These are phyloP conservation scores for Okapia johnstoni DNA, from an alignment of 2,113 vertebrate genomes.

Conservation along the genomic window DNA sequence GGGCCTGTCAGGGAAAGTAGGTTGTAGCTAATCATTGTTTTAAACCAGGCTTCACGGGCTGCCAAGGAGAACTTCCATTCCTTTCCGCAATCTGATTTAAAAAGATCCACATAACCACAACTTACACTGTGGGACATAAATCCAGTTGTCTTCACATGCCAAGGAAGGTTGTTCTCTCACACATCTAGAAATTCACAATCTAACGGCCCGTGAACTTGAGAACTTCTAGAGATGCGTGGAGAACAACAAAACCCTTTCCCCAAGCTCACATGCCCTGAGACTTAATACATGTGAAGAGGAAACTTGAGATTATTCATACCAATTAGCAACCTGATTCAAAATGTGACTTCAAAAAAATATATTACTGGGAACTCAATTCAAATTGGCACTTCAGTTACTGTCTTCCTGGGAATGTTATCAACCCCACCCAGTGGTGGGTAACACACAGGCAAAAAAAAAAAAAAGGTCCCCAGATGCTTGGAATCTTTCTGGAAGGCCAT, in stretches of 20 bases:
- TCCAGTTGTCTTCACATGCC: neutral
- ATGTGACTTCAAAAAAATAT: neutral
- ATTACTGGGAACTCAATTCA: neutral
- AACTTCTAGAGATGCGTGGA: neutral
- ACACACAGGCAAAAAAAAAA: neutral
- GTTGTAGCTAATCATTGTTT: neutral
- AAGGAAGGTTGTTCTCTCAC: neutral
- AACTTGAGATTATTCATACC: neutral
- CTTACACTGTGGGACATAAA: neutral
- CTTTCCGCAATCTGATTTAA: neutral
- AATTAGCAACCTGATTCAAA: neutral
- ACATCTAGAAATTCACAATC: neutral
- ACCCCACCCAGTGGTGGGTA: neutral
- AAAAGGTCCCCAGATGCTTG: neutral
- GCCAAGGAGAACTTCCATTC: neutral
- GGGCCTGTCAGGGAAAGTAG: neutral
- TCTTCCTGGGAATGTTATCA: neutral
- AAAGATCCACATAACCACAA: neutral
- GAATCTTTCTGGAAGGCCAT: neutral
- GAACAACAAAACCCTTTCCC: neutral
- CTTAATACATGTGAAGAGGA: neutral
- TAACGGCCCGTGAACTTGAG: neutral
- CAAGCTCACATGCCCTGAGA: fast-evolving
- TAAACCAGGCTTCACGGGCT: neutral
- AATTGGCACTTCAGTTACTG: no score